Conservation (phyloP, 2,113 vertebrate species). For the Psittacara wagleri region DNA sequence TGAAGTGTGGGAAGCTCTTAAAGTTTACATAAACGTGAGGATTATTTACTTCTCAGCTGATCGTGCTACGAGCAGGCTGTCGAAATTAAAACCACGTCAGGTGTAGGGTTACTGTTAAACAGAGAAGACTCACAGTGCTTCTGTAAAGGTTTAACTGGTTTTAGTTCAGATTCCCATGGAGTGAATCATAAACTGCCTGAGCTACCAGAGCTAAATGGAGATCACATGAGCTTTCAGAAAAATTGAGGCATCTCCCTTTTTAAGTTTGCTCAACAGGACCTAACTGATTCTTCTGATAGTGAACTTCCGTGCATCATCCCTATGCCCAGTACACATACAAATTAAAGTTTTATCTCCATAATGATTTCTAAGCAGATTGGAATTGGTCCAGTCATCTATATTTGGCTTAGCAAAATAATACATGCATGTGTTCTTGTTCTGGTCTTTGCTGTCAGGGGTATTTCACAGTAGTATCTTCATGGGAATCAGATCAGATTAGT, state of each 20-base stretch:
- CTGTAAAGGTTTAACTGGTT: neutral
- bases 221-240: neutral
- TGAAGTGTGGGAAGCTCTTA: slow-evolving; percentile 65
- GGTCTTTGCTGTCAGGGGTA: neutral
- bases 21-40: slow-evolving; percentile 66
- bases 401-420: slow-evolving; percentile 13
- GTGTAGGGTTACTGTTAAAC: neutral
- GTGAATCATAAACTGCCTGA: neutral
- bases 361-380: slow-evolving; percentile 24
- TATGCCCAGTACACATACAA: neutral
- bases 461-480: neutral
- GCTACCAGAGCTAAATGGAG: neutral
- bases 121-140: neutral
- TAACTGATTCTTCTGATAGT: neutral
- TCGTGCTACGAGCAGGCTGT: neutral
- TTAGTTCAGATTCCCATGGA: neutral
- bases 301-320: neutral
- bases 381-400: slow-evolving; percentile 26
- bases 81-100: neutral
- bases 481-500: neutral
- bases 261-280: neutral
- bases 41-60: slow-evolving; percentile 22
- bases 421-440: neutral
- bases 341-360: neutral
- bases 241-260: neutral